Percentiles rank a stretch among this genome's conserved stretches.
These are phyloP conservation scores for Bombus turneri DNA, from an alignment of 1,140 invertebrate species.

Conservation along the genomic window DNA sequence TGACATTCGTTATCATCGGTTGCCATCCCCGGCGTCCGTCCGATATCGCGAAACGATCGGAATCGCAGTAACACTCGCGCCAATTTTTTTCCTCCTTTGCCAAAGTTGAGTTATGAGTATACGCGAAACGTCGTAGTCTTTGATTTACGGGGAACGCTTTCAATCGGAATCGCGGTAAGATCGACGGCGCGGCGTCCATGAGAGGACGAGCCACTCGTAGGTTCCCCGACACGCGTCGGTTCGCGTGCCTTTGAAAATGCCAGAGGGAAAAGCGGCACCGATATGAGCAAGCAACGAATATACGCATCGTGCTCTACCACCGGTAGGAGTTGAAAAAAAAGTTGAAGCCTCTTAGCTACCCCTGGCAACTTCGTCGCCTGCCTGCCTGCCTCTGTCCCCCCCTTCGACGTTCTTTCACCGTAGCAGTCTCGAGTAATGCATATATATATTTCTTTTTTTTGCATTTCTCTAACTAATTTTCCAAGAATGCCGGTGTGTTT, in stretches of 20 bases:
- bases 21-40: not conserved
- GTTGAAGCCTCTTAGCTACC: constrained; percentile 44
- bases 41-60: constrained; percentile 34
- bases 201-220: constrained; percentile 49
- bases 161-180: constrained; percentile 33
- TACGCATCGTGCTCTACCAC: not conserved
- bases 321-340: constrained; percentile 22
- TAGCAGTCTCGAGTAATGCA: constrained; percentile 37
- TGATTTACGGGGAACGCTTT: constrained; percentile 20
- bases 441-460: not conserved
- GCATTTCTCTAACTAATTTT: constrained; percentile 28
- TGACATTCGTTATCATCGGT: constrained; percentile 25
- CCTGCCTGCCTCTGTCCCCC: not conserved
- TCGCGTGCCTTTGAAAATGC: constrained; percentile 43
- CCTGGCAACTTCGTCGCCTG: constrained; percentile 30
- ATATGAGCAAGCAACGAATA: constrained; percentile 38
- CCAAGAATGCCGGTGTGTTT: not conserved
- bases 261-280: constrained; percentile 29
- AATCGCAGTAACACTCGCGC: not conserved
- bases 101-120: not conserved
- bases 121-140: not conserved
- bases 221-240: constrained; percentile 11
- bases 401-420: constrained; percentile 26
- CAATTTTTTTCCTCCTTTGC: constrained; percentile 1
- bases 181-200: constrained; percentile 31